These are phyloP conservation scores for Ornithoptera priamus DNA, from an alignment of 2,888 invertebrate species.

Conservation along the genomic window DNA sequence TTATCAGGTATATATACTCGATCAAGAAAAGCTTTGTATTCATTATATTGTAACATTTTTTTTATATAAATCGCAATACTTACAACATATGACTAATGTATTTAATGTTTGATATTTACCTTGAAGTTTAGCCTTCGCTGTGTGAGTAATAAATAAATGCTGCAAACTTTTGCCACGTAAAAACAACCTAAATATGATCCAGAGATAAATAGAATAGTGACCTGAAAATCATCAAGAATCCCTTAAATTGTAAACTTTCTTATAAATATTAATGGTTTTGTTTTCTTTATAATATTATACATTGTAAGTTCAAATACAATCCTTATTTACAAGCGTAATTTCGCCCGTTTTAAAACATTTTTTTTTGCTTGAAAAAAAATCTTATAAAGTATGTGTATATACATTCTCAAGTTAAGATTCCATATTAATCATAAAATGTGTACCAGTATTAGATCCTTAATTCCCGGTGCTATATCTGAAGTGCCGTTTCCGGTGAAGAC, in stretches of 20 bases:
- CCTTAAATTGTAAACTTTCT: background rate
- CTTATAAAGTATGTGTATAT: too few relatives aligned
- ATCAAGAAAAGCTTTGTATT: background rate
- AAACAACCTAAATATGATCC: conserved; percentile 60
- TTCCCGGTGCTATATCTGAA: conserved; percentile 56
- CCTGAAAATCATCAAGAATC: conserved; percentile 44
- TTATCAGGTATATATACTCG: background rate
- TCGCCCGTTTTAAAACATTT: too few relatives aligned
- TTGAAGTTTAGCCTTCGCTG: conserved; percentile 64
- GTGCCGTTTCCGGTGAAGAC: conserved; percentile 61
- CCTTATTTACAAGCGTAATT: too few relatives aligned
- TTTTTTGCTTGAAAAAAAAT: too few relatives aligned
- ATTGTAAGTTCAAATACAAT: too few relatives aligned
- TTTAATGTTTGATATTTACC: conserved; percentile 40
- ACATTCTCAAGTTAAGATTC: too few relatives aligned
- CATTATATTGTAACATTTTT: background rate
- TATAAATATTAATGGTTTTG: too few relatives aligned
- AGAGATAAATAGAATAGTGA: conserved; percentile 49
- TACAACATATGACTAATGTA: background rate
- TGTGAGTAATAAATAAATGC: conserved; percentile 57
- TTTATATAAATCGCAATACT: background rate
- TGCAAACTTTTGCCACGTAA: conserved; percentile 63
- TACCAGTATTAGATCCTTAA: conserved; percentile 54
- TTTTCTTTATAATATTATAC: too few relatives aligned
- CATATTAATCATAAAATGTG: conserved; percentile 25